phyloP scores from a whole-genome alignment of 2,888 invertebrate species.

The Orthosia incerta region DNA sequence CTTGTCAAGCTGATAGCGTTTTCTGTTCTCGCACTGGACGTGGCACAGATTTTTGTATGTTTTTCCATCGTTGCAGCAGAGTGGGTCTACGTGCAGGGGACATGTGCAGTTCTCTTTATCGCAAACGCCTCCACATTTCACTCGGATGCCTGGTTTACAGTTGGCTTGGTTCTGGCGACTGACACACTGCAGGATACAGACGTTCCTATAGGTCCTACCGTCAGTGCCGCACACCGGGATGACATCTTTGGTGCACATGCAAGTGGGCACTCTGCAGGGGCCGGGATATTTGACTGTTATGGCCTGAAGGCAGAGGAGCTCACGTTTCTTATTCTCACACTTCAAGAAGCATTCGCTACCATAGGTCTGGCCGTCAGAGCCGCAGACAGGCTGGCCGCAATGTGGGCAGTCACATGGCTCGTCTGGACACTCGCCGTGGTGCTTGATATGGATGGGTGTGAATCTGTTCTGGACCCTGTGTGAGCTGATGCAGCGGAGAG shows the following conservation, averaged over 20 bases:
- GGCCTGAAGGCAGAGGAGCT: conserved; percentile 13
- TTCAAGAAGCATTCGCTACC: conserved; percentile 91
- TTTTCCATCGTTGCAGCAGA: conserved; percentile 70
- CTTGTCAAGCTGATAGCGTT: conserved; percentile 56
- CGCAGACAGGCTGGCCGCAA: conserved; percentile 90
- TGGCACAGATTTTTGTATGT: conserved; percentile 71
- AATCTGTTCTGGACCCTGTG: conserved; percentile 31
- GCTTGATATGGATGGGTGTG: conserved; percentile 34
- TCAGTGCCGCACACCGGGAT: conserved; percentile 74
- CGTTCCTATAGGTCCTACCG: conserved; percentile 72
- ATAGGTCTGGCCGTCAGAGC: conserved; percentile 93
- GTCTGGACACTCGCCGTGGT: conserved; percentile 62
- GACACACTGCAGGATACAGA: conserved; percentile 71
- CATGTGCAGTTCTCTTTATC: conserved; percentile 59
- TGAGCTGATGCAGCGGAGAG: conserved; percentile 63
- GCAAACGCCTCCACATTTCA: conserved; percentile 63
- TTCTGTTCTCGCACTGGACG: conserved; percentile 69
- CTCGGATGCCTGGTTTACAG: conserved; percentile 48
- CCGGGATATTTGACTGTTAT: conserved; percentile 25
- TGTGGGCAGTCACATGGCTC: conserved; percentile 57
- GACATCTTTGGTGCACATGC: conserved; percentile 53
- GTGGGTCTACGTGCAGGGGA: conserved; percentile 36
- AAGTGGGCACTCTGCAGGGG: conserved; percentile 55
- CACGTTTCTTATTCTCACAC: conserved; percentile 76
- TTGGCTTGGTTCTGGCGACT: conserved; percentile 46